phyloP scores from a whole-genome alignment of 2,113 vertebrate species.

The Sceloporus tristichus region DNA sequence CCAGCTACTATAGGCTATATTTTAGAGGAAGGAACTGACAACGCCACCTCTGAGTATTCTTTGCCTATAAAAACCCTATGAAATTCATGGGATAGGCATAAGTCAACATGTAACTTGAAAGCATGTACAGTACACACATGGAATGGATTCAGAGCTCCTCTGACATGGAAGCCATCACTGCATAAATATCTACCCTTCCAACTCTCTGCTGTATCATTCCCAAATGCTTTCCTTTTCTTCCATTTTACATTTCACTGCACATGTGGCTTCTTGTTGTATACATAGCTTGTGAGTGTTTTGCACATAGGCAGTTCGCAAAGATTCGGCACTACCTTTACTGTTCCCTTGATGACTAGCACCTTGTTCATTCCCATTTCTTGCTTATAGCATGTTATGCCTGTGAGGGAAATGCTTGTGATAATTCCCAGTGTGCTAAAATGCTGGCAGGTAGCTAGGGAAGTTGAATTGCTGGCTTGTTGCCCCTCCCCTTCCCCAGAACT shows the following conservation, averaged over 20 bases:
- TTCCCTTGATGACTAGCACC: neutral
- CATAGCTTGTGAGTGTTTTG: neutral
- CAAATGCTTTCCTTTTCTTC: neutral
- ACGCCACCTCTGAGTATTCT: no score
- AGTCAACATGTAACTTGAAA: no score
- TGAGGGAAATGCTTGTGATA: neutral
- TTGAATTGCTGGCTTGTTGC: no score
- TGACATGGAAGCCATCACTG: neutral
- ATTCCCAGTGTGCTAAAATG: no score
- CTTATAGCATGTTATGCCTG: neutral
- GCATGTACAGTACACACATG: no score
- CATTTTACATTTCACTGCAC: neutral
- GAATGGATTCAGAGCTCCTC: no score
- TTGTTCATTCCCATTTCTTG: slow-evolving; percentile 25
- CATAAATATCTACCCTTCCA: neutral
- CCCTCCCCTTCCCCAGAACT: no score
- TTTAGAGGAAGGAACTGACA: no score
- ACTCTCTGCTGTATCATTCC: neutral
- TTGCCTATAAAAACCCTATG: no score
- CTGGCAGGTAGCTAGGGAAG: no score
- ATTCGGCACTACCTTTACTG: slow-evolving; percentile 5
- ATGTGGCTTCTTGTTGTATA: neutral
- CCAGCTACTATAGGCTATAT: no score
- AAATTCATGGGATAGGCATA: no score
- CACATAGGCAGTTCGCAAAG: neutral